Evolutionary conservation across 2,888 invertebrate species (phyloP).

Genomic region (Pelosia muscerda): DNA sequence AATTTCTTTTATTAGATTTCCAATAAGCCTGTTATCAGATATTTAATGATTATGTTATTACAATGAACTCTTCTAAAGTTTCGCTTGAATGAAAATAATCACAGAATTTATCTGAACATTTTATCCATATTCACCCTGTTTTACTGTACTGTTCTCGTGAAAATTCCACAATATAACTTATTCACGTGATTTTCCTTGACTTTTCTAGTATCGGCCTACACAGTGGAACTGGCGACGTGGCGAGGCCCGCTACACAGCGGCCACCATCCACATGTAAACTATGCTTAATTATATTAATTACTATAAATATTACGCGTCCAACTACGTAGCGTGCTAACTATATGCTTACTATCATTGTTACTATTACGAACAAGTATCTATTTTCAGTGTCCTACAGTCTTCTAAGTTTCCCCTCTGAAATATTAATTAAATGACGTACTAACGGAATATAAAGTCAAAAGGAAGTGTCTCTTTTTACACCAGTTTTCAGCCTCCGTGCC

Average conservation of each 20-base stretch:
- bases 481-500: no score
- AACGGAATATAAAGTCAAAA: not conserved
- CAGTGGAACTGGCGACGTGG: constrained; percentile 97
- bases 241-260: constrained; percentile 97
- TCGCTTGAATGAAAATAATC: no score
- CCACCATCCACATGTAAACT: constrained; percentile 96
- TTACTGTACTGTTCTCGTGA: no score
- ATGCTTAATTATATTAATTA: constrained; percentile 15
- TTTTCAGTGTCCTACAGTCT: not conserved
- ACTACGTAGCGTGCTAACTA: constrained; percentile 22
- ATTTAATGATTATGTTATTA: no score
- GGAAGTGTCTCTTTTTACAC: no score
- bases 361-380: not conserved
- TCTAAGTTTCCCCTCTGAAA: not conserved
- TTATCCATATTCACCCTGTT: no score
- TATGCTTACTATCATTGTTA: not conserved
- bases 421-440: not conserved
- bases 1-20: no score
- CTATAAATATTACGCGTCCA: constrained; percentile 1
- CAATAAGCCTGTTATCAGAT: no score
- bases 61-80: no score
- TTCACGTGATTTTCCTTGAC: not conserved
- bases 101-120: no score
- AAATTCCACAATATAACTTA: no score
- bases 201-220: constrained; percentile 95